phyloP scores from a whole-genome alignment of 2,888 invertebrate species.

The Cataglyphis livida region DNA sequence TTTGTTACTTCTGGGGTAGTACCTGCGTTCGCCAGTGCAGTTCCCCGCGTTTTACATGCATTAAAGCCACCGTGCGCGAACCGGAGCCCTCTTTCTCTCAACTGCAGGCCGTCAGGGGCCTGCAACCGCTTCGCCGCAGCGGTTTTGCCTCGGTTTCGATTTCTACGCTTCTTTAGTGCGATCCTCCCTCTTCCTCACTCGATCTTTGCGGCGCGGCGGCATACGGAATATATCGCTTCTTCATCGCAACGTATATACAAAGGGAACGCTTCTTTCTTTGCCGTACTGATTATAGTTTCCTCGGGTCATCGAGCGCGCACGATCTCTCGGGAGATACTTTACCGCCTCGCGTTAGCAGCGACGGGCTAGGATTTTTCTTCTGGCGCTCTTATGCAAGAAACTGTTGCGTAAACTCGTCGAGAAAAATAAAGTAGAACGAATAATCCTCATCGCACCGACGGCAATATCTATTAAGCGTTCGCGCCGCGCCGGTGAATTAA shows the following conservation, averaged over 20 bases:
- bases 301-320: neutral
- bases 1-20: conserved; percentile 76
- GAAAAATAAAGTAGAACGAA: conserved; percentile 39
- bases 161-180: conserved; percentile 62
- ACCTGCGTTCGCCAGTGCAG: conserved; percentile 66
- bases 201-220: conserved; percentile 47
- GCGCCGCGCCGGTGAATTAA: conserved; percentile 38
- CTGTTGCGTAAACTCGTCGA: conserved; percentile 36
- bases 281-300: neutral
- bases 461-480: conserved; percentile 50
- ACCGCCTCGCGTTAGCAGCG: conserved; percentile 13
- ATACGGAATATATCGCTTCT: conserved; percentile 77
- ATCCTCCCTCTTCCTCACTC: conserved; percentile 37
- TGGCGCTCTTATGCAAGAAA: conserved; percentile 15
- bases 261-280: conserved; percentile 66
- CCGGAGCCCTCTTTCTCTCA: conserved; percentile 16
- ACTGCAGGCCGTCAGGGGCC: conserved; percentile 18
- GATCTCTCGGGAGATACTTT: conserved; percentile 28
- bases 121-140: conserved; percentile 39
- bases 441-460: conserved; percentile 9
- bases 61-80: conserved; percentile 71
- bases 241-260: conserved; percentile 67
- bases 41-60: conserved; percentile 78
- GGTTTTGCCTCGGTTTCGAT: conserved; percentile 67
- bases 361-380: conserved; percentile 29